phyloP scores from a whole-genome alignment of 2,888 invertebrate genomes.

The Pheosia gnoma region DNA sequence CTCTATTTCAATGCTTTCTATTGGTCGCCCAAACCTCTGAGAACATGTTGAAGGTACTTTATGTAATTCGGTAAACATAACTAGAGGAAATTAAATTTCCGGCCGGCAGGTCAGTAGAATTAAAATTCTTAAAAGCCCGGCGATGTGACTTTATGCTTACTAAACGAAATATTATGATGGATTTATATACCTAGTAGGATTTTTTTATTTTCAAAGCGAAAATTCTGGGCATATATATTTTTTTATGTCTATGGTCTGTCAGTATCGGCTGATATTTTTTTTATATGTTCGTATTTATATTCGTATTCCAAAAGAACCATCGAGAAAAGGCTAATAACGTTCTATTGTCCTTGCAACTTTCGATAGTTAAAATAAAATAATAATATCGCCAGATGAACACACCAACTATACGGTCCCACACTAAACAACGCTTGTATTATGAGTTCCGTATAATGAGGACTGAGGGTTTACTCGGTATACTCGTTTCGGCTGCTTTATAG shows the following conservation, averaged over 20 bases:
- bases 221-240: neutral
- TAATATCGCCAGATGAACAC: too few relatives aligned
- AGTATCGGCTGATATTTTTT: neutral
- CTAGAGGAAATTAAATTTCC: slow-evolving; percentile 43
- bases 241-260: neutral
- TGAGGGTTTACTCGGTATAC: too few relatives aligned
- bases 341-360: too few relatives aligned
- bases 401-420: too few relatives aligned
- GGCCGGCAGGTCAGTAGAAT: slow-evolving; percentile 27
- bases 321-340: too few relatives aligned
- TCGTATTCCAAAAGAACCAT: neutral
- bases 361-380: too few relatives aligned
- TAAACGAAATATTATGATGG: slow-evolving; percentile 39
- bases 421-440: neutral
- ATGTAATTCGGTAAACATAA: slow-evolving; percentile 13
- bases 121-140: slow-evolving; percentile 32
- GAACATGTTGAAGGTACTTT: slow-evolving; percentile 3
- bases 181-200: neutral
- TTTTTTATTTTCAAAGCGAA: neutral
- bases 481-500: too few relatives aligned
- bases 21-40: slow-evolving; percentile 10
- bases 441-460: too few relatives aligned
- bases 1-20: neutral
- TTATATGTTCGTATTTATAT: neutral
- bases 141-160: slow-evolving; percentile 14